Evolutionary conservation across 2,888 invertebrate genomes (phyloP).

Genomic region (Acanthoscelides obtectus): DNA sequence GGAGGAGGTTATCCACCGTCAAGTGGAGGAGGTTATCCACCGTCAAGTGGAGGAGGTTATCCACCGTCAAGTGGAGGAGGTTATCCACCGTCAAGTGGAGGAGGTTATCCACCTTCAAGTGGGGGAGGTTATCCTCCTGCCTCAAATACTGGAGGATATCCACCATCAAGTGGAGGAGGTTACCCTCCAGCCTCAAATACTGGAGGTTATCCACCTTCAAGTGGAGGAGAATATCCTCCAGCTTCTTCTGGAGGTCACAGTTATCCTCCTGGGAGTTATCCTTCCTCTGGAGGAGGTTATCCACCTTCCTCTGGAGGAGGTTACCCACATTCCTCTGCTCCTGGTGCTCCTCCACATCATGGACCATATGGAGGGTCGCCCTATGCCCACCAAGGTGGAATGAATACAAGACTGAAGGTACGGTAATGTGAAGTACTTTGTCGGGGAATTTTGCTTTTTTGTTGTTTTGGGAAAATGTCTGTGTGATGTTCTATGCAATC

Average conservation of each 20-base stretch:
- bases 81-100: constrained; percentile 14
- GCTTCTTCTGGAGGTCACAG: constrained; percentile 15
- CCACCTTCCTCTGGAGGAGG: constrained; percentile 38
- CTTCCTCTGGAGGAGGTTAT: constrained; percentile 11
- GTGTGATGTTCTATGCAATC: too few species aligned
- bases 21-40: constrained; percentile 12
- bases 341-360: constrained; percentile 18
- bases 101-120: constrained; percentile 17
- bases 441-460: too few species aligned
- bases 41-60: constrained; percentile 16
- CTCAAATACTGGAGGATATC: constrained; percentile 12
- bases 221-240: constrained; percentile 18
- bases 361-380: constrained; percentile 31
- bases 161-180: constrained; percentile 16
- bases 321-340: constrained; percentile 28
- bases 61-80: constrained; percentile 16
- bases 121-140: constrained; percentile 19
- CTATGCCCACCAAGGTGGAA: constrained; percentile 19
- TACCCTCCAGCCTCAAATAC: constrained; percentile 21
- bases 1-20: constrained; percentile 20
- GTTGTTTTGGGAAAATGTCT: too few species aligned
- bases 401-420: background rate
- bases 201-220: constrained; percentile 24
- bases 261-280: constrained; percentile 16
- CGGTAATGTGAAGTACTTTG: background rate